These are phyloP conservation scores for Remorina albescens DNA, from an alignment of 2,797 vertebrate species.

Conservation along the genomic window DNA sequence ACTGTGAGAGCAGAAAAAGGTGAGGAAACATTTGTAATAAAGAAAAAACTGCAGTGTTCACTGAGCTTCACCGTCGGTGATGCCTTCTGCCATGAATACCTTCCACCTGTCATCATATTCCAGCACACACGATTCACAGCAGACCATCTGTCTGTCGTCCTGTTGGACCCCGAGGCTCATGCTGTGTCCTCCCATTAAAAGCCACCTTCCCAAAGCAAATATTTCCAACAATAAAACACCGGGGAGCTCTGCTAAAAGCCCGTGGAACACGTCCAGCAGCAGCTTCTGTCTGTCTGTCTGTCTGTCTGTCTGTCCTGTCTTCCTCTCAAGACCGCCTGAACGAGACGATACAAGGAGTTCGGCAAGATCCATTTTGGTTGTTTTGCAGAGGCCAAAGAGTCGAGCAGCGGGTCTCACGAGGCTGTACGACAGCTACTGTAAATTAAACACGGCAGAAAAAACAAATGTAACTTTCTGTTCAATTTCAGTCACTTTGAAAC, in stretches of 20 bases:
- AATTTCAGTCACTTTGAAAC: constrained; percentile 42
- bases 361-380: constrained; percentile 32
- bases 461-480: constrained; percentile 42
- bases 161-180: constrained; percentile 54
- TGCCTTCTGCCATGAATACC: constrained; percentile 13
- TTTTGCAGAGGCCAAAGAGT: constrained; percentile 36
- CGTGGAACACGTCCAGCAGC: constrained; percentile 58
- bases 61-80: neutral
- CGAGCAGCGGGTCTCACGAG: constrained; percentile 33
- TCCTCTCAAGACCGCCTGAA: constrained; percentile 30
- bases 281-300: constrained; percentile 50
- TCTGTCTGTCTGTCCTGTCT: constrained; percentile 46
- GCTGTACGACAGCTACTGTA: constrained; percentile 15
- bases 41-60: neutral
- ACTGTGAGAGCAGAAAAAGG: neutral
- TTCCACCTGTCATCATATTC: constrained; percentile 46
- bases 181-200: constrained; percentile 61
- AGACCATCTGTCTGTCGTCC: constrained; percentile 69
- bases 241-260: constrained; percentile 53
- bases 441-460: constrained; percentile 53
- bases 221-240: constrained; percentile 64
- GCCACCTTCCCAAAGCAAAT: constrained; percentile 72
- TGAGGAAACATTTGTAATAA: neutral
- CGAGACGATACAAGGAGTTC: constrained; percentile 26
- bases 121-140: constrained; percentile 60